A percentile compares a stretch with the other conserved stretches of the same genome.
These are phyloP conservation scores for Erythrolamprus reginae DNA, from an alignment of 2,113 vertebrate species.

Conservation along the genomic window DNA sequence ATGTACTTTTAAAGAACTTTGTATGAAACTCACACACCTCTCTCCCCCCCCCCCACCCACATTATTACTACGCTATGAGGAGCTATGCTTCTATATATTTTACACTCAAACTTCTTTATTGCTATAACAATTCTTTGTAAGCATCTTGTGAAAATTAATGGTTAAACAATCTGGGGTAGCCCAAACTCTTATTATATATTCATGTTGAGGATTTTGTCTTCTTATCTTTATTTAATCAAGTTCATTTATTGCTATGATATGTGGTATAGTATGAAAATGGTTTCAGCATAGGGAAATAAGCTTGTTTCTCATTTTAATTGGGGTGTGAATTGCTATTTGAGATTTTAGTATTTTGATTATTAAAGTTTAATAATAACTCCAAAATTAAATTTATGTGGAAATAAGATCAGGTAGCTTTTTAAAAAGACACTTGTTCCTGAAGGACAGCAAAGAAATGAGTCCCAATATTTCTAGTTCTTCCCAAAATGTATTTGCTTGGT, in stretches of 20 bases:
- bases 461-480: too few species aligned
- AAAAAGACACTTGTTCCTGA: too few species aligned
- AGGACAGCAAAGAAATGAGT: too few species aligned
- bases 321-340: too few species aligned
- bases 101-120: background rate
- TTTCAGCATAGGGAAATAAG: background rate
- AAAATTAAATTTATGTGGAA: too few species aligned
- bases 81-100: background rate
- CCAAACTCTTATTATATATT: background rate
- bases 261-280: background rate
- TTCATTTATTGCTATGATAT: background rate
- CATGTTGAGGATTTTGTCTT: too few species aligned
- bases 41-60: too few species aligned
- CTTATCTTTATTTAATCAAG: background rate
- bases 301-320: too few species aligned
- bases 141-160: background rate
- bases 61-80: background rate
- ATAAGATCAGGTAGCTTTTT: too few species aligned
- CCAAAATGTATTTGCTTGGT: too few species aligned
- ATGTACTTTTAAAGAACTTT: background rate
- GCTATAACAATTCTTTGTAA: background rate
- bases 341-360: too few species aligned
- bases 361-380: too few species aligned
- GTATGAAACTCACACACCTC: background rate
- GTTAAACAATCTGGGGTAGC: background rate